Percentiles rank a stretch among this genome's conserved stretches.
phyloP scores from a whole-genome alignment of 2,797 vertebrate species.

The Myotis vivesi region DNA sequence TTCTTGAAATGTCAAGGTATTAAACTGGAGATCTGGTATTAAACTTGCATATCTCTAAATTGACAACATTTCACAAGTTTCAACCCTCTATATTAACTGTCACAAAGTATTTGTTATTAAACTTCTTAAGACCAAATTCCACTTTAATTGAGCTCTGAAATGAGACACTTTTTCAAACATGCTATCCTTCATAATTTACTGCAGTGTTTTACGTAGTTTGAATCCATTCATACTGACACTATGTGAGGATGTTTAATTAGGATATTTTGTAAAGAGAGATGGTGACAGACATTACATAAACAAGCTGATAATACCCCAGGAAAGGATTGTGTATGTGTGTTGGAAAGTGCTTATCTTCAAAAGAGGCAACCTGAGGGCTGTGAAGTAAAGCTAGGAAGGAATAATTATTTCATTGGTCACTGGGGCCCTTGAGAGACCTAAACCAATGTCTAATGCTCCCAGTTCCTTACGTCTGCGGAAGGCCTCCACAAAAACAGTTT shows the following conservation, averaged over 20 bases:
- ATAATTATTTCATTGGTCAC: not conserved
- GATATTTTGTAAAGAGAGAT: constrained; percentile 30
- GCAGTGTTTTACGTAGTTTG: constrained; percentile 32
- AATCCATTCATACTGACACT: constrained; percentile 42
- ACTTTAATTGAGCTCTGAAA: constrained; percentile 52
- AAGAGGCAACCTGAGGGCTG: not conserved
- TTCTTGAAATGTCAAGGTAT: constrained; percentile 47
- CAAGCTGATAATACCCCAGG: not conserved
- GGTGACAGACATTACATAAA: constrained; percentile 39
- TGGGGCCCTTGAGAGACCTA: not conserved
- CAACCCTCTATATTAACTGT: constrained; percentile 37
- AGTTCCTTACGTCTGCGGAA: constrained; percentile 87
- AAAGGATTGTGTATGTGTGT: not conserved
- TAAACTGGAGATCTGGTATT: constrained; percentile 46
- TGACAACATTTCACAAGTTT: constrained; percentile 39
- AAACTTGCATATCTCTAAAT: constrained; percentile 12
- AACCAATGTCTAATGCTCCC: constrained; percentile 23
- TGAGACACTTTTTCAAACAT: constrained; percentile 50
- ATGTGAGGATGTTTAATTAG: constrained; percentile 2
- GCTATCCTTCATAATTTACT: constrained; percentile 43
- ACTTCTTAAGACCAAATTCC: constrained; percentile 49
- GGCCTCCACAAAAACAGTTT: constrained; percentile 87
- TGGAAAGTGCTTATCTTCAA: constrained; percentile 27
- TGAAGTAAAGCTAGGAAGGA: constrained; percentile 24
- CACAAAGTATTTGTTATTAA: constrained; percentile 51